Evolutionary conservation across 2,888 invertebrate species (phyloP), one percentile per base, ranked within the genome.

Genomic region (Ligdia adustata): DNA sequence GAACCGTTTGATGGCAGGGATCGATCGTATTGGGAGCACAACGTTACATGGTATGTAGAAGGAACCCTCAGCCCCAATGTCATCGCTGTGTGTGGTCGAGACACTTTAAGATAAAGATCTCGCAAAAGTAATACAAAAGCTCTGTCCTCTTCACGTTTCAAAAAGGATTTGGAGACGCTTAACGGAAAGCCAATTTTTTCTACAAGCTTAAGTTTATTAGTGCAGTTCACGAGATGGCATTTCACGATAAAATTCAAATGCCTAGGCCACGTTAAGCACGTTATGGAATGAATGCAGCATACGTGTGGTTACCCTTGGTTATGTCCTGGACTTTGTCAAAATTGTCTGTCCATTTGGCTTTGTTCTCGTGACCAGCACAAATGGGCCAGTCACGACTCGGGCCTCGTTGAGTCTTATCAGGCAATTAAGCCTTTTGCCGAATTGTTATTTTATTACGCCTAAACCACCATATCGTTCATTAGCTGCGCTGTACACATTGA

Each of bases 191-290:
- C 27, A 22, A 28, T 14, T 24, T 27, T 46, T 38, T 29, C 20
- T 26, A n/a, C n/a, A n/a, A n/a, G n/a, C n/a, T n/a, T n/a, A n/a
- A 29, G 15, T 48, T 48, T 47, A 39, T 52, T 31, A 26, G 34
- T 48, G 18, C 40, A 40, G 35, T 64, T 50, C 53, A 68, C 52
- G 59, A 54, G 62, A 57, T 72, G 74, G 63, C 69, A 75, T 76
- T 68, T 74, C 69, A 69, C 70, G 67, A 61, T 61, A 42, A 32
- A 15, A 53, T 64, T 57, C 63, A 80, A 83, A 84, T 82, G 78
- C 74, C 81, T 82, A 82, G 84, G 82, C 81, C 84, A 83, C 76
- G 79, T 60, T 31, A 57, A 38, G 61, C 79, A 78, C 76, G 76
- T 62, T 57, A 57, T 64, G 55, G 55, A 66, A 66, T 68, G 64